These are phyloP conservation scores for Vulpes lagopus DNA, from an alignment of 2,113 vertebrate species.

Conservation along the genomic window DNA sequence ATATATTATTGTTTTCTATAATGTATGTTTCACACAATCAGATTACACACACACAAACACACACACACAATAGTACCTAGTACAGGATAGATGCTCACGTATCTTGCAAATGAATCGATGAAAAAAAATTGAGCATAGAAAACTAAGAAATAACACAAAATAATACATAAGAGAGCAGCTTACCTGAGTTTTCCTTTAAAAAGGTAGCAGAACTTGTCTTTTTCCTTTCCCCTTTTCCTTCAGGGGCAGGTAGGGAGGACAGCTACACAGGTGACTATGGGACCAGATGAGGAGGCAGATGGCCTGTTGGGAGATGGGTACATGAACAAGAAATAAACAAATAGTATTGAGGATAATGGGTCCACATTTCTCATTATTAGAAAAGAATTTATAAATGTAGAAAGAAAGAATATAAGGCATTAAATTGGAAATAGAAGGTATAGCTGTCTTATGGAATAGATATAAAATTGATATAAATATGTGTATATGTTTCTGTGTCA, in stretches of 20 bases:
- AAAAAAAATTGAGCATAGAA: background rate
- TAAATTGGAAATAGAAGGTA: background rate
- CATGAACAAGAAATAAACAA: background rate
- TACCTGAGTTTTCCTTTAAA: background rate
- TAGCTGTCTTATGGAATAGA: background rate
- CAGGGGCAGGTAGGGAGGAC: background rate
- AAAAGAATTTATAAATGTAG: background rate
- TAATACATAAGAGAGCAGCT: background rate
- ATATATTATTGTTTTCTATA: background rate
- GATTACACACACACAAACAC: background rate
- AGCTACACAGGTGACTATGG: too few species aligned
- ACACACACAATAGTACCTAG: background rate
- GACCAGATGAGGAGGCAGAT: background rate
- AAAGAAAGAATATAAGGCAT: background rate
- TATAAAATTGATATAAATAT: background rate
- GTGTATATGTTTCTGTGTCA: background rate
- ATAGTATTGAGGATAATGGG: rapidly evolving
- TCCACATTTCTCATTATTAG: background rate
- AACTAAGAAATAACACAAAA: background rate
- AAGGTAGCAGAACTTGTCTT: background rate
- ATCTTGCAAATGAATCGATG: background rate
- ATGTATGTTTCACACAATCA: background rate
- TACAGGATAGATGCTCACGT: background rate
- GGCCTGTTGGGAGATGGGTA: background rate
- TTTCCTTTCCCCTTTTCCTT: background rate